Conservation (phyloP, 2,113 vertebrate species). For the Mirounga angustirostris region DNA sequence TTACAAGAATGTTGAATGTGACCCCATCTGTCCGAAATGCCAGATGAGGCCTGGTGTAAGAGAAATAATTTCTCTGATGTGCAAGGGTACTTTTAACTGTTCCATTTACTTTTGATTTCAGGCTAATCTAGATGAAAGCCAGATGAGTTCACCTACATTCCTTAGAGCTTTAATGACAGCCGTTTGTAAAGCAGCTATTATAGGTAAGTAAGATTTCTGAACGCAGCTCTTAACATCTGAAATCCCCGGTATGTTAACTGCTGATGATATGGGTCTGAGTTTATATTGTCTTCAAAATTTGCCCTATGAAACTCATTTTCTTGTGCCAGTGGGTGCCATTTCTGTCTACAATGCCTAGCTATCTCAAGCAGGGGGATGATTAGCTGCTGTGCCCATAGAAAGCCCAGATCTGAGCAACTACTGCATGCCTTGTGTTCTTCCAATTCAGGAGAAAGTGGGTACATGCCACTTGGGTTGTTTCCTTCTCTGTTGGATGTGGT, state of each 20-base stretch:
- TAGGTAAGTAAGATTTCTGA: conserved; percentile 91
- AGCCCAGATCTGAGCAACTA: background rate
- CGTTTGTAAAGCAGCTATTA: conserved; percentile 98
- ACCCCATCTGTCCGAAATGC: background rate
- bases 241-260: background rate
- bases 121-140: conserved; percentile 97
- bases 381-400: background rate
- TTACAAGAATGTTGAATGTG: background rate
- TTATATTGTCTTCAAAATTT: background rate
- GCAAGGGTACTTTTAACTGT: background rate
- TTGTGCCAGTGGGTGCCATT: background rate
- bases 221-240: background rate
- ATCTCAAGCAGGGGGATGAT: background rate
- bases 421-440: background rate
- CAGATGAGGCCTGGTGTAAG: background rate
- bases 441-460: background rate
- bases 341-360: background rate
- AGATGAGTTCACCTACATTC: conserved; percentile 98
- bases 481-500: background rate
- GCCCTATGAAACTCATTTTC: background rate
- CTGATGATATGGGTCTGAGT: background rate
- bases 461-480: background rate
- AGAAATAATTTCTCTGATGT: background rate
- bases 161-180: conserved; percentile 99
- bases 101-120: conserved; percentile 83